These are phyloP conservation scores for Leucosticte australis DNA, from an alignment of 2,113 vertebrate genomes.

Conservation along the genomic window DNA sequence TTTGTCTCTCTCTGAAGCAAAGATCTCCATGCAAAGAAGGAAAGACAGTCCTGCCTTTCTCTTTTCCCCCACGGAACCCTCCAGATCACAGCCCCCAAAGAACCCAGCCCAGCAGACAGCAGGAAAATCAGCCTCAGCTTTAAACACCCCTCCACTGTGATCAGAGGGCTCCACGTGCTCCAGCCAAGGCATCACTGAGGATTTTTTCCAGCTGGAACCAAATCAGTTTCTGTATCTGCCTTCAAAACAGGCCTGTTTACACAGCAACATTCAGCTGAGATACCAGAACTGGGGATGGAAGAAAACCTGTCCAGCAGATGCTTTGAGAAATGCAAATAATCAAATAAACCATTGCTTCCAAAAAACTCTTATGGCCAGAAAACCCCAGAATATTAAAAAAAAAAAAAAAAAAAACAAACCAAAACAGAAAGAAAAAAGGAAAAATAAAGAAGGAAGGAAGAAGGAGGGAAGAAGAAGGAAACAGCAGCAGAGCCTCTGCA, in stretches of 20 bases:
- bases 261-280: background rate
- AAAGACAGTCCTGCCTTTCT: background rate
- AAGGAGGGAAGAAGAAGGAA: background rate
- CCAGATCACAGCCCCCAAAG: background rate
- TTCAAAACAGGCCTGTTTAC: background rate
- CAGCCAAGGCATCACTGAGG: background rate
- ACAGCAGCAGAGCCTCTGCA: background rate
- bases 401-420: too few relatives aligned
- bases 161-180: background rate
- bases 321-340: background rate
- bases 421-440: too few relatives aligned
- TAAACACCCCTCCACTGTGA: background rate
- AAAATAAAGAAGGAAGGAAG: too few relatives aligned
- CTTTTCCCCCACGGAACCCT: background rate
- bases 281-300: background rate
- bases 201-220: background rate
- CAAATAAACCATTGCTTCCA: background rate
- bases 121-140: background rate
- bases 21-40: background rate
- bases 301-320: background rate
- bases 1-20: background rate
- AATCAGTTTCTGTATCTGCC: background rate
- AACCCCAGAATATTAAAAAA: background rate
- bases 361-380: background rate
- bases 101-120: background rate